phyloP scores from a whole-genome alignment of 2,113 vertebrate genomes.

The Caranx ignobilis region DNA sequence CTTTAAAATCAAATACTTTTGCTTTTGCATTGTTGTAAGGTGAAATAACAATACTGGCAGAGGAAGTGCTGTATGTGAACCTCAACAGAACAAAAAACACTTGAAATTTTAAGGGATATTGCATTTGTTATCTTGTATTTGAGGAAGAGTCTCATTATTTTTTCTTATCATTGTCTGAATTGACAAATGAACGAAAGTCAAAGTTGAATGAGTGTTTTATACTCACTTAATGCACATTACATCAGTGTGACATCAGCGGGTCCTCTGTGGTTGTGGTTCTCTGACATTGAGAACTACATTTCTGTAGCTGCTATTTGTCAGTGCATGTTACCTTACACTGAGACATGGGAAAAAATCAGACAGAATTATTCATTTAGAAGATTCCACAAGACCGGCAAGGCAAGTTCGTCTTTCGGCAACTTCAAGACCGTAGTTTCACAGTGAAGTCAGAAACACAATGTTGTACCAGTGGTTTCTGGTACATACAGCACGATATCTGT shows the following conservation, averaged over 20 bases:
- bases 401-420: constrained; percentile 30
- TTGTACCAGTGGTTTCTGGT: constrained; percentile 14
- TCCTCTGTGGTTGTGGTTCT: background rate
- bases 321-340: constrained; percentile 23
- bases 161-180: background rate
- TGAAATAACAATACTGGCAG: background rate
- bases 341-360: constrained; percentile 31
- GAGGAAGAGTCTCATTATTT: constrained; percentile 16
- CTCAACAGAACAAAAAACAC: too few relatives aligned
- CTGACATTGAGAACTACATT: background rate
- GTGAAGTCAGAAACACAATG: constrained; percentile 25
- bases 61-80: background rate
- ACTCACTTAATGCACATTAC: background rate
- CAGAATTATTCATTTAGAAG: constrained; percentile 64
- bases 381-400: background rate
- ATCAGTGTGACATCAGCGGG: constrained; percentile 10
- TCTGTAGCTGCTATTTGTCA: constrained; percentile 24
- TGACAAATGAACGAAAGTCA: constrained; percentile 19
- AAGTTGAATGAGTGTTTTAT: constrained; percentile 4
- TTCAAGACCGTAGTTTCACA: constrained; percentile 26
- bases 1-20: background rate
- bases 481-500: constrained; percentile 22
- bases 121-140: constrained; percentile 17
- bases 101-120: background rate
- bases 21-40: background rate